Evolutionary conservation across 2,888 invertebrate genomes (phyloP), one percentile per base, ranked within the genome.

Genomic region (Tolmerus cingulatus): DNA sequence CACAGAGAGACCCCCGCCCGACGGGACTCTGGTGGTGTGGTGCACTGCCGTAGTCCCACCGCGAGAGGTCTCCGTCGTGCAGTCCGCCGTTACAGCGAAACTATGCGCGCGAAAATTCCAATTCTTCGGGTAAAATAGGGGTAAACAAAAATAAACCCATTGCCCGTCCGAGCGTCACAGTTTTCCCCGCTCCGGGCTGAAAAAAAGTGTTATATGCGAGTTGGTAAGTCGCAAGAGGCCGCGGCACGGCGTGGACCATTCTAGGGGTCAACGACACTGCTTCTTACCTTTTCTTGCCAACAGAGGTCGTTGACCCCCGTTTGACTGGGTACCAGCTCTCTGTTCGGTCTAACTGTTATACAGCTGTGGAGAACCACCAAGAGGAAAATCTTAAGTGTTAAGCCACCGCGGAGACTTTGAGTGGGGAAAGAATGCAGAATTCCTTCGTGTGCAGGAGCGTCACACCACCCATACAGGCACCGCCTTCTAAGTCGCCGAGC

Each of bases 21-120:
- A 2, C 34, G 37, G 34, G 76, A 16, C 37, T 37, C 8, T 74
- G 16, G 27, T 74, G 14, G 74, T 74, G 27, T 74, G 74, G 30
- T 74, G 74, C 74, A 30, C 27, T 74, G 74, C 74, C 3, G 43
- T 46, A 46, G 51, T 51, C 7, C n/a, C n/a, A 51, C 27, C 27
- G 12, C 12, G 66, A 66, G 66, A 66, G 66, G 19, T 0, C 23
- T 2, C 23, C 19, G 12, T 7, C 19, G 66, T 23, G 12, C 66
- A 23, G 12, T 27, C 66, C 27, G 12, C 27, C 1, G 23, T 37
- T 78, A 43, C 78, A 46, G 23, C 12, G 43, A 43, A 78, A 78
- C 34, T 78, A 78, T 78, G 78, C 78, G 66, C 66, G 78, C 78
- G 78, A 78, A 78, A 78, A 78, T 78, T 78, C 78, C 43, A 40